Base-by-base conservation (phyloP, 2,797 vertebrate species). In the Kryptolebias ocellatus region DNA sequence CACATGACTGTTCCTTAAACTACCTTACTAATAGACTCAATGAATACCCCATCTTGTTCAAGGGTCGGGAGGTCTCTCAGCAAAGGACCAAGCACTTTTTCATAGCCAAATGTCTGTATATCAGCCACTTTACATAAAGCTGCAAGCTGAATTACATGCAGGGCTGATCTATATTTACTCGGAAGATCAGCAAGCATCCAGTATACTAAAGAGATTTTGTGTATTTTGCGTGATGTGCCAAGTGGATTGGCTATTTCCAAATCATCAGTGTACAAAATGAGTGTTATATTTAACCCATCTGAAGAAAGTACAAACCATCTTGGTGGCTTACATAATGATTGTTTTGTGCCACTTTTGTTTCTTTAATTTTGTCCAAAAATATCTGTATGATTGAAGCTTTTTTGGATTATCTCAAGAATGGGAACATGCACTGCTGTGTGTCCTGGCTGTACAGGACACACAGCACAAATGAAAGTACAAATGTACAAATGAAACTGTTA, bases 381-480 rank as follows among this genome's bases (percentile, higher is more conserved):
- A 11, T 46, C 42, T 10, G 42, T 59, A 29, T 46, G 57, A 5
- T 59, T 59, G 9, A 59, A 59, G 1, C 29, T 29, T 59, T 46
- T 28, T 15, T 59, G 57, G 9, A 59, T 59, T 52, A 65, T 47
- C 27, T 75, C 3, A 16, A 71, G 67, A 31, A 76, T 58, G 1
- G 67, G 24, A 5, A 62, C 3, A 10, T 73, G 1, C 0, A 76
- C 62, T 37, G 14, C 20, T 52, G 51, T 69, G 16, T 17, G 29
- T 45, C 57, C 66, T 1, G 61, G 27, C 14, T 58, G 46, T 31
- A 11, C 16, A 53, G n/a, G n/a, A n/a, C n/a, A n/a, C n/a, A n/a
- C n/a, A n/a, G n/a, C n/a, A n/a, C n/a, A n/a, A n/a, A n/a, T n/a
- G n/a, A n/a, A n/a, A n/a, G n/a, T n/a, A n/a, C n/a, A n/a, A n/a